Evolutionary conservation across 2,797 vertebrate species (phyloP).

Genomic region (Monodelphis domestica): DNA sequence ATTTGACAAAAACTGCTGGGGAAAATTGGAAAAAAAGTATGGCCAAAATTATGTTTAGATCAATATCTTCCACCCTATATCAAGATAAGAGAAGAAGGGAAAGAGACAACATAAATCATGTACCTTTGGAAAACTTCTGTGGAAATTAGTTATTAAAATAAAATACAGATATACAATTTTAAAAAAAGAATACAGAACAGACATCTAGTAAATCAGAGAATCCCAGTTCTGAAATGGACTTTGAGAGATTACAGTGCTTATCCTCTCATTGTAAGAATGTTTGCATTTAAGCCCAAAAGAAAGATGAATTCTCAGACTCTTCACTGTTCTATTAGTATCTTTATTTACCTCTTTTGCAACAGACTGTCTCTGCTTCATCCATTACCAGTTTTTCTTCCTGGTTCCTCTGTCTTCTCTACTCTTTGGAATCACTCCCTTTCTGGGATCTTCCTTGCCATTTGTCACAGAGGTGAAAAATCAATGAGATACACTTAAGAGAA

Average conservation of each 20-base stretch:
- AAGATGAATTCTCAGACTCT: slow-evolving; percentile 3
- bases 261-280: background rate
- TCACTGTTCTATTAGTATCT: background rate
- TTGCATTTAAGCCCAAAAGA: background rate
- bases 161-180: too few species aligned
- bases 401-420: background rate
- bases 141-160: too few species aligned
- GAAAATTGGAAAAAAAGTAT: too few species aligned
- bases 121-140: too few species aligned
- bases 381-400: background rate
- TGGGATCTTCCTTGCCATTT: background rate
- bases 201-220: background rate
- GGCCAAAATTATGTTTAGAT: too few species aligned
- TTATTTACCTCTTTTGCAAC: background rate
- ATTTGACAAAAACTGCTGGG: too few species aligned
- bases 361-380: background rate
- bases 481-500: too few species aligned
- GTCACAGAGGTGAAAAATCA: background rate
- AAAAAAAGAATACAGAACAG: background rate
- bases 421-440: background rate
- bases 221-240: slow-evolving; percentile 1
- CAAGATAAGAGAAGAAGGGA: too few species aligned
- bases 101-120: too few species aligned
- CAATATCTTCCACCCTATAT: too few species aligned
- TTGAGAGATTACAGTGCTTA: background rate